Conservation (phyloP, 2,888 invertebrate genomes). For the Tanytarsus gracilentus region DNA sequence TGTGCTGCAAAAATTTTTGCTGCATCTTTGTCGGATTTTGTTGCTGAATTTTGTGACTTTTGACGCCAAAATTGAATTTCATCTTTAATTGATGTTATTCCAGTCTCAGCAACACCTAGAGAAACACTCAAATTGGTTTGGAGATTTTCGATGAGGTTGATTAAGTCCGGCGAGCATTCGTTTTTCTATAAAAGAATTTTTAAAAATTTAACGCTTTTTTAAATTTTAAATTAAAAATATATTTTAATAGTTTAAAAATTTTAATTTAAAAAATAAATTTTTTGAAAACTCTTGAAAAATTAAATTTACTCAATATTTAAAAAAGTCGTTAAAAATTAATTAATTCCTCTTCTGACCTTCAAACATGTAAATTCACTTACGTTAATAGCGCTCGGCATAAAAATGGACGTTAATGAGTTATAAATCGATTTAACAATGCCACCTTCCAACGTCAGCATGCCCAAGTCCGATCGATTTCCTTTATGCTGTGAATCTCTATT, state of each 20-base stretch:
- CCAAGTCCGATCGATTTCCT: constrained; percentile 34
- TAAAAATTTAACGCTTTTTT: too few relatives aligned
- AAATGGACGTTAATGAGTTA: constrained; percentile 40
- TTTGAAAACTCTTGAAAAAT: too few relatives aligned
- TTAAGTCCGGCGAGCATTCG: constrained; percentile 41
- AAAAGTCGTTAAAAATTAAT: background rate
- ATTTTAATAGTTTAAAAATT: too few relatives aligned
- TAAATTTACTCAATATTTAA: too few relatives aligned
- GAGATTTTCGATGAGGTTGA: constrained; percentile 41
- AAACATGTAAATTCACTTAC: background rate
- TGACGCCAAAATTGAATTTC: constrained; percentile 43
- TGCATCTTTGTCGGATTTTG: constrained; percentile 40
- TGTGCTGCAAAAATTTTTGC: constrained; percentile 40
- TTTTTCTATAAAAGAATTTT: constrained; percentile 32
- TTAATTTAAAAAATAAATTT: too few relatives aligned
- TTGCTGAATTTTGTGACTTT: constrained; percentile 38
- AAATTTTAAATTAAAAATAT: too few relatives aligned
- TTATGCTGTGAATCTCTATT: background rate
- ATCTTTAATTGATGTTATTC: constrained; percentile 33
- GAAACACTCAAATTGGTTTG: constrained; percentile 41
- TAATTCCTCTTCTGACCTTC: too few relatives aligned
- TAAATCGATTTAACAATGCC: constrained; percentile 45
- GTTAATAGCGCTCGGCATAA: constrained; percentile 19
- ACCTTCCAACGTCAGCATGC: constrained; percentile 44
- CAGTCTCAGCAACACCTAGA: constrained; percentile 37